Base-by-base conservation (phyloP, 2,888 invertebrate species). In the Idaea aversata region DNA sequence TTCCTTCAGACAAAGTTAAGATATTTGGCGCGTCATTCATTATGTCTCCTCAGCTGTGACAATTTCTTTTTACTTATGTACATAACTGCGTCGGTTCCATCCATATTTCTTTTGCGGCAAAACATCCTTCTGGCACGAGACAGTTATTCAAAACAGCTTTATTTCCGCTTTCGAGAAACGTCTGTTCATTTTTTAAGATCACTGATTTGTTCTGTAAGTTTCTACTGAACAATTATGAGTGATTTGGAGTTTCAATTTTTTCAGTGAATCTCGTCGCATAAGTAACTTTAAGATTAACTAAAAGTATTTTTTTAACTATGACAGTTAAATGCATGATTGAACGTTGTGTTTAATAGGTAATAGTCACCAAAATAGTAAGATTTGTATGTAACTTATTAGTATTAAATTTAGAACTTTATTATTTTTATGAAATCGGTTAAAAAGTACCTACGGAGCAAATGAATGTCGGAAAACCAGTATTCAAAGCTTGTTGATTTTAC, bases 1-100 rank as follows among this genome's bases (percentile, higher is more conserved):
- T 47, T 71, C 63, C 60, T 63, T 65, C 68, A 47, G 70, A 66
- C 70, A 68, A 70, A 75, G 72, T 76, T 73, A 73, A 79, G 72
- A 77, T 74, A 79, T 78, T 82, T 81, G 79, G 78, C 80, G 76
- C 74, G 70, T 71, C 47, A 75, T 78, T 80, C 79, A 79, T 81
- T 80, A 82, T 77, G 66, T 69, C 71, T 63, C 64, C 65, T 70
- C 68, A 63, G 67, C 72, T 74, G 73, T 68, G 71, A 72, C 70
- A 61, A 68, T 76, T 78, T 74, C 71, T 75, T 71, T 71, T 69
- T 67, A 65, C 61, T 67, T 59, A 25, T 59, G 13, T 59, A 34
- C 34, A 59, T 59, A 13, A 16, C 34, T 5, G 34, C 34, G 34
- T 16, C 16, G 71, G 75, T 75, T 69, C 72, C 70, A 63, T 62